Conservation (phyloP, 2,113 vertebrate species). For the Xenopus borealis region DNA sequence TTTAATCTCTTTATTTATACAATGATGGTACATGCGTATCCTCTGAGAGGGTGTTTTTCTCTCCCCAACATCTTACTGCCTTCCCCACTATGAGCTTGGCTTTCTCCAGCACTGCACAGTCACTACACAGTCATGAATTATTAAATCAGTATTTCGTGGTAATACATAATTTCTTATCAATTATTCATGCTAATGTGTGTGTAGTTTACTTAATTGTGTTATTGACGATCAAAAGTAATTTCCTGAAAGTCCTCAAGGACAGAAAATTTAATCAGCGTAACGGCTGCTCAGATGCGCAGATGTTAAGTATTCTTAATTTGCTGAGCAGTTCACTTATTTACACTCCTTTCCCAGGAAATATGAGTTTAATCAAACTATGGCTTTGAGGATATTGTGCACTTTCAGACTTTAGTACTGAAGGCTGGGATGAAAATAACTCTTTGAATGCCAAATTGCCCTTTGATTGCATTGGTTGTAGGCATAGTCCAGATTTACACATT, state of each 20-base stretch:
- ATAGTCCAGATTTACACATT: too few relatives aligned
- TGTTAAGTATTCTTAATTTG: conserved; percentile 93
- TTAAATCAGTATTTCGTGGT: conserved; percentile 99
- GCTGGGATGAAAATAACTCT: conserved; percentile 15
- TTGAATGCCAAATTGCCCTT: neutral
- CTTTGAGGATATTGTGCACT: conserved; percentile 69
- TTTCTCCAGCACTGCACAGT: conserved; percentile 87
- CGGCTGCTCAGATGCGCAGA: conserved; percentile 88
- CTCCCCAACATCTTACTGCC: neutral
- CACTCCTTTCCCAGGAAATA: conserved; percentile 82
- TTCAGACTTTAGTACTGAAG: conserved; percentile 54
- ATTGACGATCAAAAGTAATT: conserved; percentile 99
- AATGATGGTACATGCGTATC: conserved; percentile 15
- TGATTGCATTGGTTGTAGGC: too few relatives aligned
- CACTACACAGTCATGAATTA: conserved; percentile 98
- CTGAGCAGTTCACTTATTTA: conserved; percentile 87
- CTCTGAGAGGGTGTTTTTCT: neutral
- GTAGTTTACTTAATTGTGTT: conserved; percentile 99
- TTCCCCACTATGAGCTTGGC: neutral
- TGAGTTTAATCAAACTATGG: conserved; percentile 84
- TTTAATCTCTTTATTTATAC: conserved; percentile 32
- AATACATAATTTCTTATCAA: conserved; percentile 99
- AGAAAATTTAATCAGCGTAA: conserved; percentile 98
- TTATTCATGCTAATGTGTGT: conserved; percentile 99
- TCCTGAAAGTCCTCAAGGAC: conserved; percentile 99